phyloP scores from a whole-genome alignment of 2,888 invertebrate species.

The Cheilosia variabilis region DNA sequence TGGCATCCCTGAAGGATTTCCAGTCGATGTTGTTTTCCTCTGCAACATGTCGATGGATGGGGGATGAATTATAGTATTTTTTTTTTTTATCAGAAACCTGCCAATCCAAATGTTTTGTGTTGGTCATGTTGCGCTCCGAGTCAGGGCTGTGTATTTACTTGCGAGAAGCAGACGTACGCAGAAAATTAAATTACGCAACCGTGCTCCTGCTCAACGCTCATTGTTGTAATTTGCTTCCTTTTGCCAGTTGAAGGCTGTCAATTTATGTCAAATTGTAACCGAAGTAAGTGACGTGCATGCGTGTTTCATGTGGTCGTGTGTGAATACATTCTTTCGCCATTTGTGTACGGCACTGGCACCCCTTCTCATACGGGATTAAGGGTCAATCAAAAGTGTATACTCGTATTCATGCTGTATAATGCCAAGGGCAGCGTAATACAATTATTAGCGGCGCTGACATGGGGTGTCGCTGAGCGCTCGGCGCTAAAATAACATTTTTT shows the following conservation, averaged over 20 bases:
- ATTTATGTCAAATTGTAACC: slow-evolving; percentile 72
- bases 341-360: slow-evolving; percentile 37
- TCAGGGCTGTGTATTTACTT: slow-evolving; percentile 17
- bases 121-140: slow-evolving; percentile 55
- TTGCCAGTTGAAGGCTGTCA: slow-evolving; percentile 66
- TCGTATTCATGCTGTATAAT: slow-evolving; percentile 37
- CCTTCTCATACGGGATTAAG: slow-evolving; percentile 50
- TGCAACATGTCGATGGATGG: slow-evolving; percentile 39
- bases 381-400: slow-evolving; percentile 63
- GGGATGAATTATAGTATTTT: slow-evolving; percentile 14
- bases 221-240: slow-evolving; percentile 61
- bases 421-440: slow-evolving; percentile 41
- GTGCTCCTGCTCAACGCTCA: slow-evolving; percentile 15
- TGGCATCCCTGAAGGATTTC: slow-evolving; percentile 62
- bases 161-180: slow-evolving; percentile 29
- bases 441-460: slow-evolving; percentile 35
- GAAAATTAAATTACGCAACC: slow-evolving; percentile 69
- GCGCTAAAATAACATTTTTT: slow-evolving; percentile 24
- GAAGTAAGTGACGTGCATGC: slow-evolving; percentile 53
- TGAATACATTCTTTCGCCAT: slow-evolving; percentile 55
- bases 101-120: slow-evolving; percentile 29
- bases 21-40: slow-evolving; percentile 57
- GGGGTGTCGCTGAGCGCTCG: background rate
- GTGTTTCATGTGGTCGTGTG: slow-evolving; percentile 60
- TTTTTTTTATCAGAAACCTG: slow-evolving; percentile 22